A percentile compares a stretch with the other conserved stretches of the same genome.
These are phyloP conservation scores for Calephelis virginiensis DNA, from an alignment of 1,140 invertebrate genomes.

Conservation along the genomic window DNA sequence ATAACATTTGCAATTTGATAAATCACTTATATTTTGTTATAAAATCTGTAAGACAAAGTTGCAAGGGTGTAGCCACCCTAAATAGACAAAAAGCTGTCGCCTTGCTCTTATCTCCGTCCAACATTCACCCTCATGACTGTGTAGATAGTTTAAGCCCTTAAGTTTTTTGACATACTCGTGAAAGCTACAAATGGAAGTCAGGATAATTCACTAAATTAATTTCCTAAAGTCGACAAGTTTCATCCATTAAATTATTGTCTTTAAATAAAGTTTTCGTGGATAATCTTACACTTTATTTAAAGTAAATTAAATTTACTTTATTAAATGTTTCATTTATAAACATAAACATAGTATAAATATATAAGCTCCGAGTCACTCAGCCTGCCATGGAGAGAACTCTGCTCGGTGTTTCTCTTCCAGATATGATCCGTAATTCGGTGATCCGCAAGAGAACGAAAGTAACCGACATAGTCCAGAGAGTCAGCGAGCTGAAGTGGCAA, in stretches of 20 bases:
- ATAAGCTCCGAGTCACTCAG: too few species aligned
- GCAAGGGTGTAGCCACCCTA: neutral
- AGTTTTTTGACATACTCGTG: conserved; percentile 28
- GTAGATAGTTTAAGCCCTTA: conserved; percentile 26
- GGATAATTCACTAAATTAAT: neutral
- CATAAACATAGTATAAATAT: too few species aligned
- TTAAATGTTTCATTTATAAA: too few species aligned
- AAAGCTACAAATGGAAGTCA: conserved; percentile 20
- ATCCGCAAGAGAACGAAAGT: too few species aligned
- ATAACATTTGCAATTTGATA: too few species aligned
- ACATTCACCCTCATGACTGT: conserved; percentile 48
- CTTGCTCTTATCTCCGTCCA: conserved; percentile 48
- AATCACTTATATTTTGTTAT: too few species aligned
- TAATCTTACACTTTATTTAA: neutral
- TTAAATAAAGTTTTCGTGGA: neutral
- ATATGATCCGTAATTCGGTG: too few species aligned
- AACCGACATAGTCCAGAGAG: too few species aligned
- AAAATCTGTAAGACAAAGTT: neutral
- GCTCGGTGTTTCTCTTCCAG: too few species aligned
- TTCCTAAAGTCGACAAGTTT: neutral
- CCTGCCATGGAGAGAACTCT: too few species aligned
- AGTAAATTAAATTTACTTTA: too few species aligned
- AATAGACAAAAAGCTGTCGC: conserved; percentile 54
- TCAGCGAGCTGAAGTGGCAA: too few species aligned
- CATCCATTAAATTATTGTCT: neutral